Evolutionary conservation across 2,113 vertebrate genomes (phyloP).

Genomic region (Tauraco erythrolophus): DNA sequence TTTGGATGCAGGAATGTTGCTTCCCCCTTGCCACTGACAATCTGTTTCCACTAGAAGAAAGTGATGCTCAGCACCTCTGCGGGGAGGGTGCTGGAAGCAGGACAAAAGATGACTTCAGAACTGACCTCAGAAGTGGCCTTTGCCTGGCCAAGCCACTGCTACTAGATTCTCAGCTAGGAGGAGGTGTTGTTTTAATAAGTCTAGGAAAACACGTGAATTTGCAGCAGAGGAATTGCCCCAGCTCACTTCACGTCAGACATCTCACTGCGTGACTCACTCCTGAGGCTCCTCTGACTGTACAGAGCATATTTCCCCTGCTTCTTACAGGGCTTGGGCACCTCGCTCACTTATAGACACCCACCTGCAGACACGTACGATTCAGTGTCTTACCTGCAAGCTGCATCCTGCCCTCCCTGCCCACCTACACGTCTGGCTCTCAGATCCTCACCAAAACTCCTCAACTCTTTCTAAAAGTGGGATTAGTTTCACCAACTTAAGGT

Average conservation of each 20-base stretch:
- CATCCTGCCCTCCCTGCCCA: slow-evolving; percentile 59
- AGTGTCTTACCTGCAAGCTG: slow-evolving; percentile 12
- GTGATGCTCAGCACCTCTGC: not conserved
- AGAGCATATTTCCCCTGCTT: not conserved
- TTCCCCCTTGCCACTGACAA: not conserved
- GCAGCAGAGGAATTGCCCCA: not conserved
- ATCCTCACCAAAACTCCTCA: slow-evolving; percentile 35
- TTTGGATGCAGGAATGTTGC: not conserved
- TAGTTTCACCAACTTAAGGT: slow-evolving; percentile 13
- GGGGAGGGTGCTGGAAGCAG: not conserved
- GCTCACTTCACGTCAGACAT: not conserved
- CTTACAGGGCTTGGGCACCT: not conserved
- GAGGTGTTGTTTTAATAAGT: not conserved
- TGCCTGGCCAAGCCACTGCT: not conserved
- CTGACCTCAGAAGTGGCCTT: not conserved
- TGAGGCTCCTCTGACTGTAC: not conserved
- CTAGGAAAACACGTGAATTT: not conserved
- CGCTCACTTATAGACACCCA: not conserved
- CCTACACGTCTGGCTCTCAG: slow-evolving; percentile 16
- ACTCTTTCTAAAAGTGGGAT: not conserved
- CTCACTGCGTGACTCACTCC: not conserved
- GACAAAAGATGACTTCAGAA: not conserved
- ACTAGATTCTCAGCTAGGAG: not conserved
- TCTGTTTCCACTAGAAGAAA: not conserved
- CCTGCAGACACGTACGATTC: not conserved